Conservation (phyloP, 1,140 invertebrate genomes). For the Heliothis subflexa region DNA sequence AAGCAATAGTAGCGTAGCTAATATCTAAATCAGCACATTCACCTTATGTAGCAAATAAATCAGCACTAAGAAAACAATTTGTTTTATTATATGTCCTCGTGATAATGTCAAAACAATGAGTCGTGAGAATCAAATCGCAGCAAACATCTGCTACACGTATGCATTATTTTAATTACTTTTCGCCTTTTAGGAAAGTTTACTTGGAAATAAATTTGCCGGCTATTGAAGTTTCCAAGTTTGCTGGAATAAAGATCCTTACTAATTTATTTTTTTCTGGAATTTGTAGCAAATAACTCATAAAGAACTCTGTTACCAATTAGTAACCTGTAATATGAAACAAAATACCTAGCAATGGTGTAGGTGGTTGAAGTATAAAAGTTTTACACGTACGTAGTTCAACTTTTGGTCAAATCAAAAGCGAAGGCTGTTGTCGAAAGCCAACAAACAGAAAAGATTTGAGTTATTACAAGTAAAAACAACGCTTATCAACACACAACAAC, state of each 20-base stretch:
- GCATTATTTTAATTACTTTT: slow-evolving; percentile 20
- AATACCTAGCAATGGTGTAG: no score
- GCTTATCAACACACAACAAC: no score
- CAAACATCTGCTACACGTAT: not conserved
- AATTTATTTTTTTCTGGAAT: no score
- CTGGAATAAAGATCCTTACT: not conserved
- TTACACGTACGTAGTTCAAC: no score
- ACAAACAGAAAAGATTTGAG: not conserved
- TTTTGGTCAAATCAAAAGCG: no score
- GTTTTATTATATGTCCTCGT: not conserved
- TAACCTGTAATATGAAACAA: no score
- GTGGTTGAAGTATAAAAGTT: no score
- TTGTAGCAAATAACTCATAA: no score
- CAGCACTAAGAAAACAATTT: not conserved
- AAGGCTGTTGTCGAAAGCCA: no score
- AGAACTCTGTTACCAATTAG: no score
- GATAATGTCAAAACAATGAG: not conserved
- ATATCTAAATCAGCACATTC: not conserved
- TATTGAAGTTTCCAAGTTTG: not conserved
- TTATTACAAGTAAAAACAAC: not conserved
- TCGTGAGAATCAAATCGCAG: slow-evolving; percentile 16
- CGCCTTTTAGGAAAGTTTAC: not conserved
- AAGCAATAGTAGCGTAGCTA: not conserved
- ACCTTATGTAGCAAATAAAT: not conserved
- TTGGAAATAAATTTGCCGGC: not conserved